Evolutionary conservation across 2,113 vertebrate species (phyloP).

Genomic region (Pundamilia nyererei): DNA sequence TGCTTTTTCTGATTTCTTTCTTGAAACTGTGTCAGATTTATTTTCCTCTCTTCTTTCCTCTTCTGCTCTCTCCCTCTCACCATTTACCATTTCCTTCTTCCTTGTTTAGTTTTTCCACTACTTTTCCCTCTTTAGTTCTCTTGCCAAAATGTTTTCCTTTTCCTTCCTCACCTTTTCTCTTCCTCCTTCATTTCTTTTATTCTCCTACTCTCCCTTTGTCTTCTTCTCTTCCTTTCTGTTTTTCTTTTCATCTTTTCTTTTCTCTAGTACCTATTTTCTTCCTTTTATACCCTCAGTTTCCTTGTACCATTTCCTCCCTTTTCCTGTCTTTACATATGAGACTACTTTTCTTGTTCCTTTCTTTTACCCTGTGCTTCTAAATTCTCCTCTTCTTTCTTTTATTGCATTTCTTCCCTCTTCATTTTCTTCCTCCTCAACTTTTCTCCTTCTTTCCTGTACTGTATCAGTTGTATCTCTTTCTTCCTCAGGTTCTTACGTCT

Average conservation of each 20-base stretch:
- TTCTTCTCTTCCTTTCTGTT: fast-evolving
- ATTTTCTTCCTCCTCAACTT: neutral
- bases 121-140: neutral
- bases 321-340: fast-evolving
- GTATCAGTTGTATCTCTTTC: neutral
- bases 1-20: neutral
- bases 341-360: neutral
- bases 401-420: neutral
- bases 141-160: neutral
- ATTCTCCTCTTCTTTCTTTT: neutral
- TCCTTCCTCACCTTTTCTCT: neutral
- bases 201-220: neutral
- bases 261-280: neutral
- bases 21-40: neutral
- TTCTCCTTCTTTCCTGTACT: fast-evolving
- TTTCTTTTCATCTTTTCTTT: neutral
- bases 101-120: neutral
- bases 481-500: neutral
- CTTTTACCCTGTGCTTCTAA: neutral
- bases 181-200: neutral
- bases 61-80: neutral
- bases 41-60: neutral
- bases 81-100: fast-evolving
- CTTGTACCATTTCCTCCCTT: neutral
- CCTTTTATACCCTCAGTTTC: neutral